A percentile compares a stretch with the other conserved stretches of the same genome.
phyloP scores from a whole-genome alignment of 2,797 vertebrate species.

The Leptoclinus maculatus region DNA sequence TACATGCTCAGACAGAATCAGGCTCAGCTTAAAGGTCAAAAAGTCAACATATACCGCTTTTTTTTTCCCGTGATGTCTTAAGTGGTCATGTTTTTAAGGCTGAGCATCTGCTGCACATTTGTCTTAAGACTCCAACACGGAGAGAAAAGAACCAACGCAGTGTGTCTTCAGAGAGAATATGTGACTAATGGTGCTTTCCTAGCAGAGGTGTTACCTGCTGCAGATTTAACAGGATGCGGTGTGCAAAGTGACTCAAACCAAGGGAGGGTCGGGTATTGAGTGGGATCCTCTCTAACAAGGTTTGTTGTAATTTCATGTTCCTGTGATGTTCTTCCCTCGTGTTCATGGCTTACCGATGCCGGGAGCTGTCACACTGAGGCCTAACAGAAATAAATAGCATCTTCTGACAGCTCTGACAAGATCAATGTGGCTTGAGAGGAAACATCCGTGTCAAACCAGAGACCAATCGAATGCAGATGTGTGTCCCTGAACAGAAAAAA shows the following conservation, averaged over 20 bases:
- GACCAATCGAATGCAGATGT: slow-evolving; percentile 12
- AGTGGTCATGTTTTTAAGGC: slow-evolving; percentile 28
- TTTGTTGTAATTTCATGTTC: slow-evolving; percentile 37
- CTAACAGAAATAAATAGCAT: neutral
- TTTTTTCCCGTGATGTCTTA: neutral
- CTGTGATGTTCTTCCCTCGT: neutral
- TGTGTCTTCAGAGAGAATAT: slow-evolving; percentile 1
- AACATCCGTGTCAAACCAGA: neutral
- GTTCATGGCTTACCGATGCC: neutral
- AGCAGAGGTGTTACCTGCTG: slow-evolving; percentile 34
- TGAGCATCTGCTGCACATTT: neutral
- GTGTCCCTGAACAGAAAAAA: neutral
- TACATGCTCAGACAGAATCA: neutral
- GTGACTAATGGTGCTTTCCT: slow-evolving; percentile 40
- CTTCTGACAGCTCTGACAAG: slow-evolving; percentile 30
- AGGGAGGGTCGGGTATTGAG: neutral
- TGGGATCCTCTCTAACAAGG: slow-evolving; percentile 38
- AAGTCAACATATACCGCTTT: neutral
- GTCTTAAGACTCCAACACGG: neutral
- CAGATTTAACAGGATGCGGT: slow-evolving; percentile 72
- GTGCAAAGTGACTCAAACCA: slow-evolving; percentile 40
- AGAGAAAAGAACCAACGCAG: neutral
- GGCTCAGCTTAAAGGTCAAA: slow-evolving; percentile 1
- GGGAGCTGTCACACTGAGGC: slow-evolving; percentile 17
- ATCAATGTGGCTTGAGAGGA: slow-evolving; percentile 1